Base-by-base conservation (phyloP, 2,888 invertebrate species). In the Dyspetes luteomarginatus region DNA sequence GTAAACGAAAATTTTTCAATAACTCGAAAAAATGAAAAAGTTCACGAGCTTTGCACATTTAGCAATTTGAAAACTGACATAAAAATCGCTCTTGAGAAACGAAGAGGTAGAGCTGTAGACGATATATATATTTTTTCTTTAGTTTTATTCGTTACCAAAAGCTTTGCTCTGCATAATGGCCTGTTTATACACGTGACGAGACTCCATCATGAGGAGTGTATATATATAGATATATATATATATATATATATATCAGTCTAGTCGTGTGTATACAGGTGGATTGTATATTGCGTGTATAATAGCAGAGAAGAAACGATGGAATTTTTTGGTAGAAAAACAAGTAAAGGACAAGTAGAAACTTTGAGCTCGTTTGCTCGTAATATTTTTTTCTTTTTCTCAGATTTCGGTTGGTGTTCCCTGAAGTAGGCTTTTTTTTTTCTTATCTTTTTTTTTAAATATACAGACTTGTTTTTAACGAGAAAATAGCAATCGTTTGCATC, bases 151-250 rank as follows among this genome's bases (percentile, higher is more conserved):
- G 36, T 36, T 12, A 2, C 12, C 12, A 36, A 12, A 15, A 68
- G 28, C 24, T n/a, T 4, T 30, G 15, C 30, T 50, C 19, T 3
- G n/a, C 24, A 26, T 41, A 26, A 52, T 26, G 4, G 24, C 36
- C 30, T 52, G 52, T 68, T 55, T 41, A 22, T 55, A 55, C 26
- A 55, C 55, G 55, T 41, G 68, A 55, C 55, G 41, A 52, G 17
- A 24, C 55, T 41, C n/a, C 15, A 55, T 43, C 26, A 4, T 41
- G 52, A 9, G 5, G 24, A 26, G n/a, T 26, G n/a, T 4, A 24
- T 4, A n/a, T 4, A 26, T 55, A n/a, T n/a, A n/a, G 36, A 12
- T 36, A 36, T 12, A 36, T 36, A 12, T 36, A 36, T 2, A 24
- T 4, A n/a, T 4, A 26, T 55, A n/a, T n/a, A n/a, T 7, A 12